Evolutionary conservation across 23 tunicate species (phyloP).

Genomic region (Halocynthia roretzi): DNA sequence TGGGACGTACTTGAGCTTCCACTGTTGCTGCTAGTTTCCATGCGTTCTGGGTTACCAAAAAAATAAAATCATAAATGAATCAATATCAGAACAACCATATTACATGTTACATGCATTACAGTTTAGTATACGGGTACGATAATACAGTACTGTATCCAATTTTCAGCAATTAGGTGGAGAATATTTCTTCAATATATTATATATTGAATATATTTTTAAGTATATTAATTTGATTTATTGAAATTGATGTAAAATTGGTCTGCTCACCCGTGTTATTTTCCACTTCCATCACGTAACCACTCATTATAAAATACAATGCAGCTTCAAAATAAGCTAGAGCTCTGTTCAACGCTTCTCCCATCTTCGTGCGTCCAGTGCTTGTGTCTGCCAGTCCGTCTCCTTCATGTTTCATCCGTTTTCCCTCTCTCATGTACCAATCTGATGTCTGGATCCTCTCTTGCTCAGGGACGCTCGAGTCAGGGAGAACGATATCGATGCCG

Average conservation of each 20-base stretch:
- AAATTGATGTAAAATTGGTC: too few species aligned
- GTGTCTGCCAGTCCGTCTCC: conserved; percentile 55
- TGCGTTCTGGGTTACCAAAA: conserved; percentile 5
- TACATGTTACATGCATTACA: too few species aligned
- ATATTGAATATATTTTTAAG: too few species aligned
- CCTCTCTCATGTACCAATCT: conserved; percentile 67
- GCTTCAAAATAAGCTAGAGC: conserved; percentile 80
- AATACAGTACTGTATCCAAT: too few species aligned
- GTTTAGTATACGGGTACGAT: too few species aligned
- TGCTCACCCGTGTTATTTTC: conserved; percentile 43
- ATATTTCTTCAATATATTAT: too few species aligned
- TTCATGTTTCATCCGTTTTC: conserved; percentile 66
- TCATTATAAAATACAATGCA: conserved; percentile 61
- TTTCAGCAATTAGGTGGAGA: too few species aligned
- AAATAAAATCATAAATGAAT: background rate
- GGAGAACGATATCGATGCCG: conserved; percentile 26
- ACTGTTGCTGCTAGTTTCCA: conserved; percentile 13
- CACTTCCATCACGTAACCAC: conserved; percentile 65
- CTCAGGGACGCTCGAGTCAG: conserved; percentile 85
- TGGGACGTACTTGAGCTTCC: conserved; percentile 10
- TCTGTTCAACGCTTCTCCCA: conserved; percentile 53
- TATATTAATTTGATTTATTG: too few species aligned
- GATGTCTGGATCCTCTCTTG: conserved; percentile 74
- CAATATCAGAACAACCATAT: too few species aligned
- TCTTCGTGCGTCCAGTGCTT: conserved; percentile 41